Percentiles rank a stretch among this genome's conserved stretches.
phyloP scores from a whole-genome alignment of 2,113 vertebrate genomes.

The Camelus dromedarius region DNA sequence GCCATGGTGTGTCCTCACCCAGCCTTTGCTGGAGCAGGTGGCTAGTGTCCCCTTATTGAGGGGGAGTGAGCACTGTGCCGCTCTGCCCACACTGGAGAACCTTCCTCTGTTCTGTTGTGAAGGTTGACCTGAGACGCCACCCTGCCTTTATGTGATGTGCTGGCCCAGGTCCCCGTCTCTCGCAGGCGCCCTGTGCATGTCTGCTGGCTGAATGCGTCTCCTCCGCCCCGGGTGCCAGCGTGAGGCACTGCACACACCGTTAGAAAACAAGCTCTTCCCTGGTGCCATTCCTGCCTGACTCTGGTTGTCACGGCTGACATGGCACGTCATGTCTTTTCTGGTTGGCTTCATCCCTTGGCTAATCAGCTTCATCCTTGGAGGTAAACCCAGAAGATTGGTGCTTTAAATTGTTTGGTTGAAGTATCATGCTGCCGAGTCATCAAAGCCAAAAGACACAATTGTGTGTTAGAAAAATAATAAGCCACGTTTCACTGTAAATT shows the following conservation, averaged over 20 bases:
- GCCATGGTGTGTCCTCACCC: not conserved
- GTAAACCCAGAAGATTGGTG: not conserved
- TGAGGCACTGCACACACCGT: rapidly evolving
- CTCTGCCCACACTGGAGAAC: rapidly evolving
- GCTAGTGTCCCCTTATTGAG: not conserved
- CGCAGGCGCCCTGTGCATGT: rapidly evolving
- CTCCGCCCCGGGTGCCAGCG: rapidly evolving
- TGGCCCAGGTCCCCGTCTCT: not conserved
- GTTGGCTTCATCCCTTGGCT: not conserved
- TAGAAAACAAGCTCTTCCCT: not conserved
- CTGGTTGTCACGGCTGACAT: not conserved
- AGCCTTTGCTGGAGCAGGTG: not conserved
- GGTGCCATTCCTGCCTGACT: rapidly evolving
- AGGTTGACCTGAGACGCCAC: no score
- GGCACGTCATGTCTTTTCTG: not conserved
- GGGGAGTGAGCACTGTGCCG: rapidly evolving
- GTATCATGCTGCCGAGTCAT: not conserved
- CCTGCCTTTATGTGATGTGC: not conserved
- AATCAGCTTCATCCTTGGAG: not conserved
- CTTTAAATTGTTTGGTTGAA: not conserved
- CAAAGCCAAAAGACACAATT: not conserved
- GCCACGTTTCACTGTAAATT: not conserved
- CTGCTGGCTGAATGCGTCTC: not conserved
- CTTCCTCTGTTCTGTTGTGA: not conserved
- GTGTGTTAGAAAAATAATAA: not conserved